Percentiles rank a stretch among this genome's conserved stretches.
Conservation (phyloP, 37 sponge, comb jelly and placozoan species). For the Ephydatia muelleri region DNA sequence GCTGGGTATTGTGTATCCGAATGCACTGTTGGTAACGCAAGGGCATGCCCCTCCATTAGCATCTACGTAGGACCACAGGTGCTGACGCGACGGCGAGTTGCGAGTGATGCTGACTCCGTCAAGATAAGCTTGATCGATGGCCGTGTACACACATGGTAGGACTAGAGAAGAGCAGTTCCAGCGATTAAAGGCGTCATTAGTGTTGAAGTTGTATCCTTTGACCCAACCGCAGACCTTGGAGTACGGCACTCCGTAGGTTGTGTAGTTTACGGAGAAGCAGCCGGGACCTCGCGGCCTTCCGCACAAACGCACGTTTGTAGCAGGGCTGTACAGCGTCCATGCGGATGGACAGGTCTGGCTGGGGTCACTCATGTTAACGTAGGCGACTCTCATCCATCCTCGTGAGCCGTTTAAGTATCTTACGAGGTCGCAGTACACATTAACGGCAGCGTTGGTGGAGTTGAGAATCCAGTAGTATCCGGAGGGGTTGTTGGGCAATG, state of each 20-base stretch:
- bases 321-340: not conserved
- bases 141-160: not conserved
- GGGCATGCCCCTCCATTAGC: not conserved
- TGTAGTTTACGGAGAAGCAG: conserved; percentile 25
- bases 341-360: conserved; percentile 23
- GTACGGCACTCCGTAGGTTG: conserved; percentile 23
- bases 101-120: conserved; percentile 45
- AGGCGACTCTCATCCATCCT: conserved; percentile 43
- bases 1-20: not conserved
- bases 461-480: not conserved
- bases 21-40: not conserved
- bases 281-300: conserved; percentile 5
- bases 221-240: conserved; percentile 56
- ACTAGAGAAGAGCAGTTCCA: not conserved
- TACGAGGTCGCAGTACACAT: conserved; percentile 1
- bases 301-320: conserved; percentile 4
- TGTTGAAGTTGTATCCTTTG: conserved; percentile 37
- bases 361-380: conserved; percentile 26
- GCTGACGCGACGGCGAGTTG: not conserved
- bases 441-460: not conserved
- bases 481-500: not conserved
- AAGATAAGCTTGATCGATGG: conserved; percentile 17
- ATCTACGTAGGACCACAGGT: conserved; percentile 47
- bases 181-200: conserved; percentile 16
- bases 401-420: not conserved